These are phyloP conservation scores for Virgularia gustaviana DNA, from an alignment of 92 coral and sea anemone species.

Conservation along the genomic window DNA sequence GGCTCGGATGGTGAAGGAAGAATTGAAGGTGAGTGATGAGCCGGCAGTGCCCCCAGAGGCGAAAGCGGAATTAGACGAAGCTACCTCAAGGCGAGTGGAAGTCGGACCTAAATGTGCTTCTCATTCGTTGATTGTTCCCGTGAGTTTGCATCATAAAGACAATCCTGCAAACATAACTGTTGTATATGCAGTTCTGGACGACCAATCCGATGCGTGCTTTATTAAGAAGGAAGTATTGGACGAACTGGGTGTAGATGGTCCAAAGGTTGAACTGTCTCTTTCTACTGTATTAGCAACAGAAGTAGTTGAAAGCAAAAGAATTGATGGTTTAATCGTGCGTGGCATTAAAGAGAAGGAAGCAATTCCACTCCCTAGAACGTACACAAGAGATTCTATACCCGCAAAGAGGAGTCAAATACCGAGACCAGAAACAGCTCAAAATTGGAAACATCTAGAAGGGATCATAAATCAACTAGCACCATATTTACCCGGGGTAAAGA, in stretches of 20 bases:
- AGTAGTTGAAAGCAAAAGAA: constrained; percentile 24
- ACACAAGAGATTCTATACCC: constrained; percentile 43
- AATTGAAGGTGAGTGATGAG: no score
- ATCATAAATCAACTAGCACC: constrained; percentile 46
- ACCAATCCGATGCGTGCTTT: constrained; percentile 61
- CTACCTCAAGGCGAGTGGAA: no score
- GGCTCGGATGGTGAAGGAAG: no score
- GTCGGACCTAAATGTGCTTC: no score
- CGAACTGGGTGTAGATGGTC: constrained; percentile 41
- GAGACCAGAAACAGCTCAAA: constrained; percentile 50
- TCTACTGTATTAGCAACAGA: neutral
- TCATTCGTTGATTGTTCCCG: neutral
- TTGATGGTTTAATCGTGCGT: constrained; percentile 48
- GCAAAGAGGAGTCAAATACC: constrained; percentile 49
- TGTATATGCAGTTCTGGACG: constrained; percentile 48
- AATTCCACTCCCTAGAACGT: constrained; percentile 49
- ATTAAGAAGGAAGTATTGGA: constrained; percentile 35
- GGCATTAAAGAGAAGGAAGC: constrained; percentile 41
- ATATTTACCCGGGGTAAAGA: constrained; percentile 24
- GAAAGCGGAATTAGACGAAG: no score
- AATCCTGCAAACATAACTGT: neutral
- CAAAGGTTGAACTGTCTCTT: constrained; percentile 17
- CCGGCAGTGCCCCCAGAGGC: no score
- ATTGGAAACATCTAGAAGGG: constrained; percentile 49
- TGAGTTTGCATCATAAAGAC: neutral